Evolutionary conservation across 92 coral and sea anemone genomes (phyloP).

Genomic region (Porites cylindrica): DNA sequence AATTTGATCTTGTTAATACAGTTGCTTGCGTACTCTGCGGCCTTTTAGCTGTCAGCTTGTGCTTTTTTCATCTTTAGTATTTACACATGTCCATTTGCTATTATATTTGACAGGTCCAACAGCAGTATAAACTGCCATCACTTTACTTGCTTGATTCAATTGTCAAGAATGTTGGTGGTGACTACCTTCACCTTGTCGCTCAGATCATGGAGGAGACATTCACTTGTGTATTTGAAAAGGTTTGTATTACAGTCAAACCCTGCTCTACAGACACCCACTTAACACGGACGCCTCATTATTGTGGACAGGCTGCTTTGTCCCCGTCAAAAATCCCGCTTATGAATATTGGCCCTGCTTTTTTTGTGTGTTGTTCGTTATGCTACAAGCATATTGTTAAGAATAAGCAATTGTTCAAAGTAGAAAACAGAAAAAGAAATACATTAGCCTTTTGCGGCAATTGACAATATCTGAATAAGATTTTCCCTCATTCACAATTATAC

Average conservation of each 20-base stretch:
- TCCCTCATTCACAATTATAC: no score
- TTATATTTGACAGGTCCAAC: slow-evolving; percentile 64
- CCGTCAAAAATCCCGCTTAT: neutral
- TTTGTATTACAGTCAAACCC: neutral
- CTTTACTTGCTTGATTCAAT: slow-evolving; percentile 95
- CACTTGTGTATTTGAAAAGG: slow-evolving; percentile 96
- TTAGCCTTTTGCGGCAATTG: no score
- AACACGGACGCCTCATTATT: neutral
- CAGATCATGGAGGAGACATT: slow-evolving; percentile 86
- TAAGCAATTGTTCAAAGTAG: no score
- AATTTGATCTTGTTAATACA: no score
- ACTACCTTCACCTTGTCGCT: slow-evolving; percentile 86
- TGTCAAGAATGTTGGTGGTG: slow-evolving; percentile 96
- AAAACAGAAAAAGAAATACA: no score
- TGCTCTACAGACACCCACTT: neutral
- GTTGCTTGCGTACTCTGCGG: no score
- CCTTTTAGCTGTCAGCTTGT: neutral
- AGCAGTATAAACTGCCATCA: slow-evolving; percentile 86
- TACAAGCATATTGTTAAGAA: no score
- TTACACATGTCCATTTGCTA: neutral
- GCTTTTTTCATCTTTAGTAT: no score
- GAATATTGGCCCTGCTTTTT: no score
- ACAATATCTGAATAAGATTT: no score
- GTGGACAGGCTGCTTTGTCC: neutral
- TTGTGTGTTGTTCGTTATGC: no score